phyloP scores from a whole-genome alignment of 2,888 invertebrate genomes.

The Plemyria rubiginata region DNA sequence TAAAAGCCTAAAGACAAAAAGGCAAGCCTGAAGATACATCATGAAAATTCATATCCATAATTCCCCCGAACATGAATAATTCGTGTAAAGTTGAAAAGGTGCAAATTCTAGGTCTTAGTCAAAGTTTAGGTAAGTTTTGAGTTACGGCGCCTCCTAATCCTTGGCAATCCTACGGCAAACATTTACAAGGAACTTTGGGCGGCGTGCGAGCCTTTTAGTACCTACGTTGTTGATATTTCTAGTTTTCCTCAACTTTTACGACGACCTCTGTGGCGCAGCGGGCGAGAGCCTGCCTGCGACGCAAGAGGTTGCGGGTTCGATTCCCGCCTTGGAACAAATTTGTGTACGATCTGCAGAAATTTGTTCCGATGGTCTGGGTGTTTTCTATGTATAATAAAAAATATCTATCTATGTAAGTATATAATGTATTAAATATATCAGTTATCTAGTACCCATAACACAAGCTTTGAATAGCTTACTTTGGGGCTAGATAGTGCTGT shows the following conservation, averaged over 20 bases:
- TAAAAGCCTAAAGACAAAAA: not conserved
- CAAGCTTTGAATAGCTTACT: no score
- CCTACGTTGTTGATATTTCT: conserved; percentile 21
- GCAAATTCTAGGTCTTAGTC: conserved; percentile 30
- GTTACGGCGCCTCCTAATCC: conserved; percentile 37
- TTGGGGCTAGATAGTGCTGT: no score
- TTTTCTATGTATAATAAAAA: no score
- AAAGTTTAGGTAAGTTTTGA: conserved; percentile 40
- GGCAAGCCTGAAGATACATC: not conserved
- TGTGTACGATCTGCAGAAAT: no score
- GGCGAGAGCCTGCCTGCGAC: no score
- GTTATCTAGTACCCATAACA: no score
- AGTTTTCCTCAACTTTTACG: conserved; percentile 7
- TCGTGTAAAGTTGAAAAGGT: conserved; percentile 29
- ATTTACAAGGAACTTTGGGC: conserved; percentile 38
- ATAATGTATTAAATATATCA: no score
- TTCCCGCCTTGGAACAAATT: no score
- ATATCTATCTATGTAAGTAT: no score
- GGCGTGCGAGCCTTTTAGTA: conserved; percentile 27
- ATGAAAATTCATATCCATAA: conserved; percentile 11
- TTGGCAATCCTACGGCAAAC: conserved; percentile 39
- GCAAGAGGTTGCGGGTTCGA: no score
- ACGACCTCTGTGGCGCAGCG: no score
- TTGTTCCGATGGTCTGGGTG: no score
- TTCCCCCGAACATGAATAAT: conserved; percentile 24